A percentile compares a stretch with the other conserved stretches of the same genome.
Conservation (phyloP, 1,140 invertebrate species). For the Drosophila jambulina region DNA sequence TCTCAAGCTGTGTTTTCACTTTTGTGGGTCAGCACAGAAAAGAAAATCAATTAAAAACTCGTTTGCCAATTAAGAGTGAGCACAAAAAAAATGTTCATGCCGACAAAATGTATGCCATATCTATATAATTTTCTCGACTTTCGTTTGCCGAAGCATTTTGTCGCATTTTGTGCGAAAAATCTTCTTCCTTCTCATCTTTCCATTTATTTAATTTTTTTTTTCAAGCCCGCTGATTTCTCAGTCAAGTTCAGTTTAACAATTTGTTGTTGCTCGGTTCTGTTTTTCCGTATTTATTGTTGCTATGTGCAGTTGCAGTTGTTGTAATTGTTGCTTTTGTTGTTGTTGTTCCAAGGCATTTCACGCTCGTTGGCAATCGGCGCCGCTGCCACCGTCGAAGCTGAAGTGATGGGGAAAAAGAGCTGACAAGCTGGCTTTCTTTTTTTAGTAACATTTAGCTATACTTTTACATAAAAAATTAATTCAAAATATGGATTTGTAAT, state of each 20-base stretch:
- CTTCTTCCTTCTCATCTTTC: slow-evolving; percentile 15
- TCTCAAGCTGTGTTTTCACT: slow-evolving; percentile 25
- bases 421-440: slow-evolving; percentile 12
- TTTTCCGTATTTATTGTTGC: slow-evolving; percentile 63
- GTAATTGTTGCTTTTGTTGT: slow-evolving; percentile 1
- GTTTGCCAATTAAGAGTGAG: slow-evolving; percentile 40
- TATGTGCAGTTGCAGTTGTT: slow-evolving; percentile 61
- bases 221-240: slow-evolving; percentile 68
- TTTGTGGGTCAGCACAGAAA: slow-evolving; percentile 49
- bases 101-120: slow-evolving; percentile 26
- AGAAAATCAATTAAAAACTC: slow-evolving; percentile 63
- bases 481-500: too few species aligned
- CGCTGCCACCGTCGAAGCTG: slow-evolving; percentile 50
- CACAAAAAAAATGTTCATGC: slow-evolving; percentile 14
- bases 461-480: not conserved
- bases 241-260: slow-evolving; percentile 83
- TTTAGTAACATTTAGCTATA: not conserved
- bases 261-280: slow-evolving; percentile 58
- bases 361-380: slow-evolving; percentile 73
- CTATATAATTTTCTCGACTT: slow-evolving; percentile 40
- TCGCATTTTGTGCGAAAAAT: slow-evolving; percentile 48
- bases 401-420: slow-evolving; percentile 4
- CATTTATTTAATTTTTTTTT: not conserved
- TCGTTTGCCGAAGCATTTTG: slow-evolving; percentile 41
- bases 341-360: slow-evolving; percentile 73